Conservation (phyloP, 2,113 vertebrate genomes). For the Okapia johnstoni region DNA sequence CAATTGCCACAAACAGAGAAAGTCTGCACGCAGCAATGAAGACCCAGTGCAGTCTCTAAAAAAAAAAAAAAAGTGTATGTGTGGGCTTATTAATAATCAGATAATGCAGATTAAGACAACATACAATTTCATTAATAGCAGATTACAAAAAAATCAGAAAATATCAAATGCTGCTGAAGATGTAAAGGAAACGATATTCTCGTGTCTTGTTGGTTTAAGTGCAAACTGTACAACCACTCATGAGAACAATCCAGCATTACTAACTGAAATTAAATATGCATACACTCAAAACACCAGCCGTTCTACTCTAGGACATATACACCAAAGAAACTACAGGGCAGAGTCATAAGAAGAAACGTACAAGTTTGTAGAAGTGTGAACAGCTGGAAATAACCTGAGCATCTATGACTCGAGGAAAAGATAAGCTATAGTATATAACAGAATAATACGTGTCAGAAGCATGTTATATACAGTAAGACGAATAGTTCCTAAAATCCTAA, state of each 20-base stretch:
- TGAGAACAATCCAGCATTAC: background rate
- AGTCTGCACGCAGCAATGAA: background rate
- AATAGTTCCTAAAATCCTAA: background rate
- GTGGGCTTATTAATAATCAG: background rate
- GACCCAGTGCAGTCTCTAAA: background rate
- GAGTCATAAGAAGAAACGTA: background rate
- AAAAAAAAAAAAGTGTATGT: background rate
- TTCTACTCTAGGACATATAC: background rate
- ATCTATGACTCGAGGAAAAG: background rate
- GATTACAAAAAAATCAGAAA: conserved; percentile 13
- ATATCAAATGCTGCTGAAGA: background rate
- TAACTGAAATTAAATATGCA: background rate
- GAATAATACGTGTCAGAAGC: background rate
- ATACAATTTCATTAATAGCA: background rate
- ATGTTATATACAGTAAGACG: background rate
- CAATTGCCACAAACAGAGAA: background rate
- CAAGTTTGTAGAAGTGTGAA: background rate
- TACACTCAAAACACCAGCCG: background rate
- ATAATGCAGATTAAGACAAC: background rate
- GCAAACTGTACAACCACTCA: background rate
- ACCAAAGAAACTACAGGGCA: background rate
- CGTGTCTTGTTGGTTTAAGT: background rate
- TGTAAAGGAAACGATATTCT: background rate
- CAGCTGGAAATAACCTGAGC: background rate
- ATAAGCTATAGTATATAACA: background rate